Conservation (phyloP, 2,113 vertebrate genomes). For the Trogon surrucura region DNA sequence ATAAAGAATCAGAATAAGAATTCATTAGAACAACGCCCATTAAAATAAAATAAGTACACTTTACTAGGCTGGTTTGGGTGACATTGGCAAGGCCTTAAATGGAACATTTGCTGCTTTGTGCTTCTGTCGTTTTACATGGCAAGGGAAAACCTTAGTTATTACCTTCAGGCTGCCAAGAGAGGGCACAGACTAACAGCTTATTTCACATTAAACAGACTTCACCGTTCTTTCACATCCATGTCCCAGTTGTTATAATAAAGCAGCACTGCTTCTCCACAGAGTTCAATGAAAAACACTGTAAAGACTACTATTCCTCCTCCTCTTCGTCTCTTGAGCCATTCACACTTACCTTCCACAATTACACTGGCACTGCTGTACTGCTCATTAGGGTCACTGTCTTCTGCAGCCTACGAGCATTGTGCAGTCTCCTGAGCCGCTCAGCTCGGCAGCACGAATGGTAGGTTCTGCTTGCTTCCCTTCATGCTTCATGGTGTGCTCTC, state of each 20-base stretch:
- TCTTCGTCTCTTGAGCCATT: not conserved
- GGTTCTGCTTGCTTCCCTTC: conserved; percentile 72
- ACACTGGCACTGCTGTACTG: conserved; percentile 64
- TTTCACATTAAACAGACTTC: not conserved
- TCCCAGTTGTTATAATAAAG: not conserved
- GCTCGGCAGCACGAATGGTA: conserved; percentile 65
- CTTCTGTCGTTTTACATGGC: not conserved
- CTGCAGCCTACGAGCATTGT: conserved; percentile 23
- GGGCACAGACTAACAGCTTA: not conserved
- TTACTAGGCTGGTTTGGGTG: not conserved
- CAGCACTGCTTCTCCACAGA: not conserved
- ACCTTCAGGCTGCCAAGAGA: not conserved
- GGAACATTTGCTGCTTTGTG: not conserved
- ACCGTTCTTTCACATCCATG: not conserved
- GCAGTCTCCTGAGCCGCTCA: conserved; percentile 61
- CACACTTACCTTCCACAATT: conserved; percentile 63
- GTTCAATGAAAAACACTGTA: not conserved
- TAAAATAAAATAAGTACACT: not conserved
- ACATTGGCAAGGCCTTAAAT: not conserved
- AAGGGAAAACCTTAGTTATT: not conserved
- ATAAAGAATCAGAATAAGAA: not conserved
- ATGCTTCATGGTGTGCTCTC: conserved; percentile 39
- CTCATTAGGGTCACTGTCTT: conserved; percentile 65
- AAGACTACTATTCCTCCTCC: not conserved
- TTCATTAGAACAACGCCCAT: not conserved